phyloP scores from a whole-genome alignment of 2,113 vertebrate species.

The Zosterops pallidus region DNA sequence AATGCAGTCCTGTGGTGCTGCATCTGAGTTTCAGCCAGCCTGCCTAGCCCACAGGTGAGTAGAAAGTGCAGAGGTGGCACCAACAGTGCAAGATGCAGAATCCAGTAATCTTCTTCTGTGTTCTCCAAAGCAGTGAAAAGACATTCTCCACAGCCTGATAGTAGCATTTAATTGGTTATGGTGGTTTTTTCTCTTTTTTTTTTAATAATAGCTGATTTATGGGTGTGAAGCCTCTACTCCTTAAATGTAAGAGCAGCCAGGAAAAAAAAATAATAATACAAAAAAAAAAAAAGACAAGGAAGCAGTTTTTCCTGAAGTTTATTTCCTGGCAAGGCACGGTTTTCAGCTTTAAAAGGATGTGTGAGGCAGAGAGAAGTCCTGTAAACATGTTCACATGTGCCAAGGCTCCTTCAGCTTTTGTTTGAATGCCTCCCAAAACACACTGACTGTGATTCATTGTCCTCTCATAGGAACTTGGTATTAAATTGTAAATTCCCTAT shows the following conservation, averaged over 20 bases:
- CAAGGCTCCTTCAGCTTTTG: background rate
- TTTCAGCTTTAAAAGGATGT: slow-evolving; percentile 1
- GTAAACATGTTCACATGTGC: background rate
- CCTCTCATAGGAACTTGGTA: background rate
- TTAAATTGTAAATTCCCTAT: background rate
- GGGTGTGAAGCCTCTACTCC: background rate
- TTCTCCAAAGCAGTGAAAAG: background rate
- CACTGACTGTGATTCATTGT: background rate
- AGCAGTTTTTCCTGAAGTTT: background rate
- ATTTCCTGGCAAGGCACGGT: background rate
- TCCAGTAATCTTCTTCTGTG: background rate
- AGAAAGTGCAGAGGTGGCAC: background rate
- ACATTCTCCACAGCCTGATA: background rate
- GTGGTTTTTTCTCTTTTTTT: background rate
- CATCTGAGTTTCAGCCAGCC: background rate
- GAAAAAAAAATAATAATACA: background rate
- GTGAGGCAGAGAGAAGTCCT: background rate
- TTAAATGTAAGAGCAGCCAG: background rate
- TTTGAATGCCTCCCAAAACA: background rate
- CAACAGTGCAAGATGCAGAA: background rate
- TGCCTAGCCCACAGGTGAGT: background rate
- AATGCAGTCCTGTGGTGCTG: background rate
- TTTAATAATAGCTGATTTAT: background rate
- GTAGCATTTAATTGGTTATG: background rate
- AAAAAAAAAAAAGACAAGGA: background rate